Conservation (phyloP, 2,888 invertebrate species). For the Nemurella pictetii region DNA sequence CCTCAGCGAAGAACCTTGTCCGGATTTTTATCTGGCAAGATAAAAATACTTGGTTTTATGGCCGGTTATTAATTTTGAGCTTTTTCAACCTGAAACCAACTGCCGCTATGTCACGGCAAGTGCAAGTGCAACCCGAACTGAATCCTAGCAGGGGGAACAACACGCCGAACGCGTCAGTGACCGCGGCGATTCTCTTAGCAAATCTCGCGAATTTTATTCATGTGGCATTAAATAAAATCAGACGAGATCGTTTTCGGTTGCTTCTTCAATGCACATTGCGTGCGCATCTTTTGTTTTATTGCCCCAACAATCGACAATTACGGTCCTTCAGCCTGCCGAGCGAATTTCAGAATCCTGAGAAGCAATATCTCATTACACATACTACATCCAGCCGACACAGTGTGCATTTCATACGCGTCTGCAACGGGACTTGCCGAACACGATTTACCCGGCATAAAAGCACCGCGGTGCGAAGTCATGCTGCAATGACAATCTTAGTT, state of each 20-base stretch:
- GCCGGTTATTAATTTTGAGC: too few species aligned
- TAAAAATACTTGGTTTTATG: background rate
- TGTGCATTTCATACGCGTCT: background rate
- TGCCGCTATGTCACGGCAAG: too few species aligned
- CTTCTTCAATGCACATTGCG: background rate
- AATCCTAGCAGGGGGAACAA: background rate
- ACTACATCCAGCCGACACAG: background rate
- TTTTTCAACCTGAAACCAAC: background rate
- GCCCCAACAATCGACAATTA: background rate
- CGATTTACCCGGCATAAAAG: background rate
- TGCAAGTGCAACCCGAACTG: background rate
- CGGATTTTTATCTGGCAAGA: background rate
- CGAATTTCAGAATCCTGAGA: background rate
- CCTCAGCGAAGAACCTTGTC: background rate
- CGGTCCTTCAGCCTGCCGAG: background rate
- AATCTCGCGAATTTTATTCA: background rate
- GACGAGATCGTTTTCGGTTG: background rate
- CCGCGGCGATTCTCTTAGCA: background rate
- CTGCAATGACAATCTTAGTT: slow-evolving; percentile 6
- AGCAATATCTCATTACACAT: background rate
- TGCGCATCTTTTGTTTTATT: background rate
- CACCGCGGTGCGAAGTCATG: background rate
- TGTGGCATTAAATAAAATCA: background rate
- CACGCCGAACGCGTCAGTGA: background rate
- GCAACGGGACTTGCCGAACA: background rate